These are phyloP conservation scores for Elanoides forficatus DNA, from an alignment of 2,113 vertebrate species.

Conservation along the genomic window DNA sequence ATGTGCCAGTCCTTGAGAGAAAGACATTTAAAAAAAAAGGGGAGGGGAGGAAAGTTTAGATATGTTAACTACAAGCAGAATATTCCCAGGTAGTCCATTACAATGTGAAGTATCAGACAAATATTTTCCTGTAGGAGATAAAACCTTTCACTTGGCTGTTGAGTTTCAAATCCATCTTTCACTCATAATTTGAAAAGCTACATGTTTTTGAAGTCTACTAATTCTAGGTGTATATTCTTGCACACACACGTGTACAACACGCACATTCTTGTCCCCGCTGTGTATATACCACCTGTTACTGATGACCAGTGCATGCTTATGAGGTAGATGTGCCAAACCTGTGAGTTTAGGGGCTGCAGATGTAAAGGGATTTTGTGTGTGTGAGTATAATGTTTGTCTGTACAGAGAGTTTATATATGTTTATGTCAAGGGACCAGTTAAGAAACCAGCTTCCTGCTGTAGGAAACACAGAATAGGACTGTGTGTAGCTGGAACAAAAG, in stretches of 20 bases:
- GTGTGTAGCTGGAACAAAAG: neutral
- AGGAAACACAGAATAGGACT: neutral
- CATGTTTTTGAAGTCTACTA: neutral
- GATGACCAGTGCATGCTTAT: neutral
- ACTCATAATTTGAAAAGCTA: neutral
- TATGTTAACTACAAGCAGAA: neutral
- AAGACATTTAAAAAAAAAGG: neutral
- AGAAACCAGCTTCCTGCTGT: neutral
- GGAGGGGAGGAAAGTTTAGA: neutral
- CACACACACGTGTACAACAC: fast-evolving
- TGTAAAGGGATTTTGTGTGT: neutral
- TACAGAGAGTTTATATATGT: neutral
- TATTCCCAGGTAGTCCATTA: neutral
- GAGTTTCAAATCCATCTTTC: neutral
- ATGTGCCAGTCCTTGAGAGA: neutral
- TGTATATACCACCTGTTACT: neutral
- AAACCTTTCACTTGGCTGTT: neutral
- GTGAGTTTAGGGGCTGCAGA: neutral
- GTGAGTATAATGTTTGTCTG: neutral
- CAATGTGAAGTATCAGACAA: neutral
- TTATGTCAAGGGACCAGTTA: neutral
- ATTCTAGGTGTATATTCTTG: neutral
- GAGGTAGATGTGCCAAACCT: neutral
- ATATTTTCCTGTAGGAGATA: neutral
- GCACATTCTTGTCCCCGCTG: neutral